Percentiles rank a stretch among this genome's conserved stretches.
These are phyloP conservation scores for Amblyjoppa fuscipennis DNA, from an alignment of 2,888 invertebrate genomes.

Conservation along the genomic window DNA sequence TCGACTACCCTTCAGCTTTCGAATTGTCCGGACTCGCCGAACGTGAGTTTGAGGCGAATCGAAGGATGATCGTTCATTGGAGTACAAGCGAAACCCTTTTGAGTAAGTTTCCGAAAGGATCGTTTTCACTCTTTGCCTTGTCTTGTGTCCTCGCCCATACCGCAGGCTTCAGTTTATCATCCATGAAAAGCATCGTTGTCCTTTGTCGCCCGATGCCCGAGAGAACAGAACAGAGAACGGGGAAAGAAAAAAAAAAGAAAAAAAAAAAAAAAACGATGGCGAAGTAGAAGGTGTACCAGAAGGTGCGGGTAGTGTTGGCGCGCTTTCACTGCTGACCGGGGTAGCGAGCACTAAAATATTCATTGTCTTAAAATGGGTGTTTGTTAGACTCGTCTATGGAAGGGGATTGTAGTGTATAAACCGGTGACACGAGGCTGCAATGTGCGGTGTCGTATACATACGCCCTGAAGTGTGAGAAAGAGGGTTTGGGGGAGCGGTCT, in stretches of 20 bases:
- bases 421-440: conserved; percentile 32
- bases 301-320: conserved; percentile 57
- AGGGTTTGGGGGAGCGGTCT: conserved; percentile 12
- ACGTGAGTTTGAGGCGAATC: conserved; percentile 44
- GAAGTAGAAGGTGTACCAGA: neutral
- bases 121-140: conserved; percentile 9
- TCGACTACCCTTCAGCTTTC: neutral
- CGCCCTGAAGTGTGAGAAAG: conserved; percentile 30
- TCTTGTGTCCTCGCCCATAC: neutral
- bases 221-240: conserved; percentile 41
- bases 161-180: neutral
- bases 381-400: conserved; percentile 75
- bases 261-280: conserved; percentile 66
- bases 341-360: conserved; percentile 78
- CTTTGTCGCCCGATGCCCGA: conserved; percentile 25
- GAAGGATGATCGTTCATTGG: conserved; percentile 44
- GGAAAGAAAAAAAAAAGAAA: conserved; percentile 40
- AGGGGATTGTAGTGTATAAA: conserved; percentile 56
- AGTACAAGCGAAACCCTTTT: conserved; percentile 31
- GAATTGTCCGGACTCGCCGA: neutral
- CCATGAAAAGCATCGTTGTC: conserved; percentile 32
- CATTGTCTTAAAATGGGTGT: conserved; percentile 81
- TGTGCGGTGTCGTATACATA: conserved; percentile 27
- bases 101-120: conserved; percentile 29
- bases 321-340: conserved; percentile 76